These are phyloP conservation scores for Zaprionus vittiger DNA, from an alignment of 1,140 invertebrate species.

Conservation along the genomic window DNA sequence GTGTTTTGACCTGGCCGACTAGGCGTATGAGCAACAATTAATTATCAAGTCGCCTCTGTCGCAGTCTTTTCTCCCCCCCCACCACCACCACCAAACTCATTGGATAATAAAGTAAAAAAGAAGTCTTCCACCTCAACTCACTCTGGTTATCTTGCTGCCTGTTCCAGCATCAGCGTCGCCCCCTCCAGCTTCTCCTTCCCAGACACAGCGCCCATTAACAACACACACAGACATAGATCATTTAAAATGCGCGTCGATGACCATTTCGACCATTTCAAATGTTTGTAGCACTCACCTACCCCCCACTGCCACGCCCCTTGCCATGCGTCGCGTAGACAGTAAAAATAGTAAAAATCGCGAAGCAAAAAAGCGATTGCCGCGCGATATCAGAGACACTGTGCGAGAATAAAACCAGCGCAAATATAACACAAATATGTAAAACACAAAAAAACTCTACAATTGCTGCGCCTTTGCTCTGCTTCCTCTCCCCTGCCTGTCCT, in stretches of 20 bases:
- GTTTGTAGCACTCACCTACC: conserved; percentile 37
- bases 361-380: conserved; percentile 18
- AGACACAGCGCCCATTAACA: conserved; percentile 51
- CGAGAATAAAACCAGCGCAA: conserved; percentile 77
- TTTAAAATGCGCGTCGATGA: conserved; percentile 82
- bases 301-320: conserved; percentile 32
- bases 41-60: conserved; percentile 73
- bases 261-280: conserved; percentile 65
- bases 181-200: conserved; percentile 9
- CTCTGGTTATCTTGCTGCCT: neutral
- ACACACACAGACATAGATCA: conserved; percentile 68
- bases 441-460: conserved; percentile 77
- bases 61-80: conserved; percentile 36
- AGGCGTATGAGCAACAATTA: conserved; percentile 76
- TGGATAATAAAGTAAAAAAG: conserved; percentile 56
- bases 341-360: conserved; percentile 69
- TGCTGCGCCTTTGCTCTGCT: conserved; percentile 58
- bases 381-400: conserved; percentile 43
- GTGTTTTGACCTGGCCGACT: conserved; percentile 26
- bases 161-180: neutral
- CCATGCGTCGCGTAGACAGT: conserved; percentile 61
- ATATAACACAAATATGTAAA: conserved; percentile 81
- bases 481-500: neutral
- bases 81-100: conserved; percentile 48
- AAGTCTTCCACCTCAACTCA: neutral